Percentiles rank a stretch among this genome's conserved stretches.
These are phyloP conservation scores for Resseliella maxima DNA, from an alignment of 2,888 invertebrate species.

Conservation along the genomic window DNA sequence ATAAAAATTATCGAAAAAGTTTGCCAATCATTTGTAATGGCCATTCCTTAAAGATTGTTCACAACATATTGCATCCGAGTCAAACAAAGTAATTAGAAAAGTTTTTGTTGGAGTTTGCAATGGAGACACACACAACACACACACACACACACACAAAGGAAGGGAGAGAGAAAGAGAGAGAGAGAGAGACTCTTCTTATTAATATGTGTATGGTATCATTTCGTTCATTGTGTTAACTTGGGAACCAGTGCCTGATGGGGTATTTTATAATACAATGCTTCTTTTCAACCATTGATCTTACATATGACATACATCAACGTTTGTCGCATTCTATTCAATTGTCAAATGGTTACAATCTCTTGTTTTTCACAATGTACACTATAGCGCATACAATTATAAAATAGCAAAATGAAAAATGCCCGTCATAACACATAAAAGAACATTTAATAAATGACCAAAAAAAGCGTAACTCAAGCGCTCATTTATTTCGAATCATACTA, in stretches of 20 bases:
- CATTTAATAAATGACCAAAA: not conserved
- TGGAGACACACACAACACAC: too few relatives aligned
- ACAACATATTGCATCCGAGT: not conserved
- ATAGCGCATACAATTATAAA: not conserved
- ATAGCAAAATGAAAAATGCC: not conserved
- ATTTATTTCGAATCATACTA: not conserved
- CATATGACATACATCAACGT: too few relatives aligned
- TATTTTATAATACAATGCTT: too few relatives aligned
- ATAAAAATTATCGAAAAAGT: constrained; percentile 36
- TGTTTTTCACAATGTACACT: not conserved
- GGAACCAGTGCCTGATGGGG: too few relatives aligned
- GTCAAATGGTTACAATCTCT: not conserved
- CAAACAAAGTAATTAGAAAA: constrained; percentile 27
- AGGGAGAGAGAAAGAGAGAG: too few relatives aligned
- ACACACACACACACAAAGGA: too few relatives aligned
- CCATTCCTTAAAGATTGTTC: not conserved
- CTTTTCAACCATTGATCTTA: too few relatives aligned
- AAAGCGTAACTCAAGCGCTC: not conserved
- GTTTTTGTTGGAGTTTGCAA: not conserved
- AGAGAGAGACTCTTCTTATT: not conserved
- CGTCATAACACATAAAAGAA: not conserved
- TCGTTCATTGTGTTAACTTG: too few relatives aligned
- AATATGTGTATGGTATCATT: not conserved
- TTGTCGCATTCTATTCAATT: too few relatives aligned
- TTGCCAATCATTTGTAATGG: constrained; percentile 24